These are phyloP conservation scores for Graphium colonna DNA, from an alignment of 2,888 invertebrate species.

Conservation along the genomic window DNA sequence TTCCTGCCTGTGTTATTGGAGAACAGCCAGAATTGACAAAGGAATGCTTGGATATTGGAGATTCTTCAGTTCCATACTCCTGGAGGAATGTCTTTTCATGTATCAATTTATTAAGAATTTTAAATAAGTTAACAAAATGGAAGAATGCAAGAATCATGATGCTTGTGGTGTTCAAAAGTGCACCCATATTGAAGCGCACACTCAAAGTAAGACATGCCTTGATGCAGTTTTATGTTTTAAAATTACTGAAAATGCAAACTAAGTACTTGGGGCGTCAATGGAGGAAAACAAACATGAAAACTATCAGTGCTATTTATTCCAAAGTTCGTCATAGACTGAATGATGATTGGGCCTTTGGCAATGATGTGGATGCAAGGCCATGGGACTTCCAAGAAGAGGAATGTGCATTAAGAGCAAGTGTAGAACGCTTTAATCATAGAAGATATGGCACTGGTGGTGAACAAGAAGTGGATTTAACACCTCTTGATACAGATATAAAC, in stretches of 20 bases:
- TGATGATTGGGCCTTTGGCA: conserved; percentile 99
- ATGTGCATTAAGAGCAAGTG: conserved; percentile 94
- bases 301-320: conserved; percentile 98
- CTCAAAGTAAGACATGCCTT: conserved; percentile 97
- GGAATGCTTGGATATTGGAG: conserved; percentile 93
- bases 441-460: conserved; percentile 85
- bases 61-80: conserved; percentile 89
- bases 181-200: conserved; percentile 97
- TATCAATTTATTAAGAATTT: conserved; percentile 95
- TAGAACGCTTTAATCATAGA: conserved; percentile 97
- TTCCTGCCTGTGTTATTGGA: conserved; percentile 97
- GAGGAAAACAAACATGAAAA: conserved; percentile 99
- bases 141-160: conserved; percentile 99
- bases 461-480: conserved; percentile 81
- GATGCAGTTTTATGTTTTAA: conserved; percentile 98
- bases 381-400: conserved; percentile 99
- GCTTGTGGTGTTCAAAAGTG: conserved; percentile 99
- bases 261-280: conserved; percentile 99
- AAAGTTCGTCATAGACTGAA: conserved; percentile 97
- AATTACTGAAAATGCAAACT: conserved; percentile 99
- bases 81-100: conserved; percentile 99
- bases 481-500: conserved; percentile 89
- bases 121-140: conserved; percentile 99
- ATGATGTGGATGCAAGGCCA: conserved; percentile 97
- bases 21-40: conserved; percentile 96